Evolutionary conservation across 2,113 vertebrate genomes (phyloP).

Genomic region (Cyphomyrus discorhynchus): DNA sequence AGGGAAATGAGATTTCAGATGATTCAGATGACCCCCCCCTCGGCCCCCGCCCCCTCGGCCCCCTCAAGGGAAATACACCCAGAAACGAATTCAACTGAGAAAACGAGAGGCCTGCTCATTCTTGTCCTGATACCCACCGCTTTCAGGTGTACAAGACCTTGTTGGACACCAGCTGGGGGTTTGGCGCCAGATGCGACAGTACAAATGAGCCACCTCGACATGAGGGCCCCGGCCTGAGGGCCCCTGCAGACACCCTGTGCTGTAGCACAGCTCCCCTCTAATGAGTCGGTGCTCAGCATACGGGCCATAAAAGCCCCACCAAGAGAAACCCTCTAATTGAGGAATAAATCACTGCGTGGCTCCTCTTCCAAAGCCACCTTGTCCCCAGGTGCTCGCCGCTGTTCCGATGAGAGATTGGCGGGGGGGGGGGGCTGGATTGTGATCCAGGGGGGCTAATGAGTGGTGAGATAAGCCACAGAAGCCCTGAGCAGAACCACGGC

Average conservation of each 20-base stretch:
- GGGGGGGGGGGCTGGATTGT: not conserved
- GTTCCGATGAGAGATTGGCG: not conserved
- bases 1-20: not conserved
- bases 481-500: not conserved
- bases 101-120: not conserved
- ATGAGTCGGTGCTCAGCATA: constrained; percentile 48
- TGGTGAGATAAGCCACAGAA: not conserved
- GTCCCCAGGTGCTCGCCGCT: not conserved
- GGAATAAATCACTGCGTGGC: not conserved
- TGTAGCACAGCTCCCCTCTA: constrained; percentile 44
- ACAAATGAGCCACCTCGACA: not conserved
- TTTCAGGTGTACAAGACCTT: not conserved
- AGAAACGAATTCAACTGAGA: not conserved
- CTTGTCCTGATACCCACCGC: not conserved
- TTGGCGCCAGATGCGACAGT: not conserved
- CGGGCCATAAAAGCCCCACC: constrained; percentile 38
- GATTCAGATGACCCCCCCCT: not conserved
- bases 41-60: not conserved
- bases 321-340: constrained; percentile 1
- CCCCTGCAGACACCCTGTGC: not conserved
- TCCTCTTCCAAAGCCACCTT: not conserved
- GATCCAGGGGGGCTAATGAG: not conserved
- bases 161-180: not conserved
- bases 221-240: not conserved
- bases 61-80: not conserved